These are phyloP conservation scores for Limnephilus lunatus DNA, from an alignment of 2,888 invertebrate species.

Conservation along the genomic window DNA sequence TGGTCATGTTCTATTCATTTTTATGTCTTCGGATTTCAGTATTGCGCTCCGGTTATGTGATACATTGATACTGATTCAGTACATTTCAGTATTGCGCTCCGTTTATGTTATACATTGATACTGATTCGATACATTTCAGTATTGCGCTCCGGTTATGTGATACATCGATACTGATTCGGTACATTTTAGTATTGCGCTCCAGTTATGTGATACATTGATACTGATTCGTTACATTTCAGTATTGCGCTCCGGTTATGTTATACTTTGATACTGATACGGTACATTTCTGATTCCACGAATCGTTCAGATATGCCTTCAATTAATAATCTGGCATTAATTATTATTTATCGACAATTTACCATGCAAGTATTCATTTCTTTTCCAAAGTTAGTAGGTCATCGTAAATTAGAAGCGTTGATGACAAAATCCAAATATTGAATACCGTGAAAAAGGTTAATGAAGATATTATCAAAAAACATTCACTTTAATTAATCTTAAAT, in stretches of 20 bases:
- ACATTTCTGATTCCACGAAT: neutral
- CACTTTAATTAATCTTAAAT: too few relatives aligned
- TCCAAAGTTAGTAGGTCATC: too few relatives aligned
- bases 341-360: neutral
- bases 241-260: neutral
- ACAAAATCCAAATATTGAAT: too few relatives aligned
- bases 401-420: too few relatives aligned
- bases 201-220: too few relatives aligned
- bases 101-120: too few relatives aligned
- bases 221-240: too few relatives aligned
- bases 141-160: neutral
- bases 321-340: neutral
- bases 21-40: neutral
- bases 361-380: neutral
- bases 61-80: neutral
- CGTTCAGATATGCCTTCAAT: neutral
- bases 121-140: too few relatives aligned
- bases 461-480: too few relatives aligned
- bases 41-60: neutral
- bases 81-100: too few relatives aligned
- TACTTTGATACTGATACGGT: neutral
- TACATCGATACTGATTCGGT: neutral
- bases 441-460: too few relatives aligned
- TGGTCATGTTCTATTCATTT: neutral
- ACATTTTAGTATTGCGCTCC: too few relatives aligned